These are phyloP conservation scores for Hoplostethus mediterraneus DNA, from an alignment of 2,797 vertebrate genomes.

Conservation along the genomic window DNA sequence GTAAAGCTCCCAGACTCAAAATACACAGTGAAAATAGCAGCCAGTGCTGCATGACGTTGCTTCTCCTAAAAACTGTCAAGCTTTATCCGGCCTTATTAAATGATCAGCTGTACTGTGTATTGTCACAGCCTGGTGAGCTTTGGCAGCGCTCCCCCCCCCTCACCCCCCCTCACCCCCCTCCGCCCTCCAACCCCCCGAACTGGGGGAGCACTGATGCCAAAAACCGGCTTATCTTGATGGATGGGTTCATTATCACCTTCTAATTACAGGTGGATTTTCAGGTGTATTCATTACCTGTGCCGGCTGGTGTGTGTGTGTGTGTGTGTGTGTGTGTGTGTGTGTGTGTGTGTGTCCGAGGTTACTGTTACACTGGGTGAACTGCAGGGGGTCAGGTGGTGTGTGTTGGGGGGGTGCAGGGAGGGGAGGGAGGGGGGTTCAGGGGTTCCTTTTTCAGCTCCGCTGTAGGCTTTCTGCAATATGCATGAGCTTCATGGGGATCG, in stretches of 20 bases:
- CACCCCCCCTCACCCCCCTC: too few relatives aligned
- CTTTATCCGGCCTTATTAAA: constrained; percentile 77
- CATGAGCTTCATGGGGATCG: constrained; percentile 77
- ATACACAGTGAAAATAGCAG: constrained; percentile 25
- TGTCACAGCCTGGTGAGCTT: constrained; percentile 72
- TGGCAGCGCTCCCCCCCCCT: constrained; percentile 44
- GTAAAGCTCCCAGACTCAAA: constrained; percentile 3
- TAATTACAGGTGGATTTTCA: constrained; percentile 91
- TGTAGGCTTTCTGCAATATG: constrained; percentile 82
- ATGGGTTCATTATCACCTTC: constrained; percentile 90
- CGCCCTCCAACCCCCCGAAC: too few relatives aligned
- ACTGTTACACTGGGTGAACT: constrained; percentile 74
- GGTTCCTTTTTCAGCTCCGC: constrained; percentile 85
- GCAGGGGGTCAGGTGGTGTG: constrained; percentile 80
- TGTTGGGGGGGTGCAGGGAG: constrained; percentile 23
- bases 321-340: constrained; percentile 17
- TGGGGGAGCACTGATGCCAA: constrained; percentile 76
- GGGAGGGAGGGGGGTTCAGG: constrained; percentile 30
- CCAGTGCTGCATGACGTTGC: constrained; percentile 9
- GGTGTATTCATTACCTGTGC: constrained; percentile 87
- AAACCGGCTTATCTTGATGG: constrained; percentile 85
- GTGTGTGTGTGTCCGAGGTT: constrained; percentile 67
- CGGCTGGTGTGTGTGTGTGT: constrained; percentile 69
- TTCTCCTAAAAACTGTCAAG: constrained; percentile 50
- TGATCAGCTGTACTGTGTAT: constrained; percentile 69